Conservation (phyloP, 1,140 invertebrate genomes). For the Hypothenemus hampei region DNA sequence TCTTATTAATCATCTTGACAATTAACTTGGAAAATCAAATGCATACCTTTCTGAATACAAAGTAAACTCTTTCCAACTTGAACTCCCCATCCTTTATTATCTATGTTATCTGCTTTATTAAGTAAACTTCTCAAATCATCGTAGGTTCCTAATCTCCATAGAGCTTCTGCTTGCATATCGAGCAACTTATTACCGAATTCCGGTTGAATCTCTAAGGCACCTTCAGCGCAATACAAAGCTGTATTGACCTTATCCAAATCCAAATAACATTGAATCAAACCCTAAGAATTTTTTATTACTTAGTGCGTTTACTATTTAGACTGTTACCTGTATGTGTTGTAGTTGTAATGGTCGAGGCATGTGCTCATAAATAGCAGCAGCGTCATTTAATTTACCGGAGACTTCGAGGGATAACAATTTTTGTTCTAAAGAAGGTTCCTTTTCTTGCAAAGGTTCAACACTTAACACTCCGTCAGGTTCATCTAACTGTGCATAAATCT, state of each 20-base stretch:
- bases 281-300: slow-evolving; percentile 35
- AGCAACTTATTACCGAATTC: slow-evolving; percentile 49
- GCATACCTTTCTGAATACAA: slow-evolving; percentile 49
- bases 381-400: slow-evolving; percentile 67
- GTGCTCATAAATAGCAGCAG: slow-evolving; percentile 70
- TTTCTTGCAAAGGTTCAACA: slow-evolving; percentile 57
- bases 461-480: slow-evolving; percentile 73
- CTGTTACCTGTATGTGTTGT: slow-evolving; percentile 50
- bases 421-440: slow-evolving; percentile 63
- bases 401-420: slow-evolving; percentile 68
- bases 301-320: neutral
- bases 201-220: slow-evolving; percentile 48
- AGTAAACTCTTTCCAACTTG: slow-evolving; percentile 58
- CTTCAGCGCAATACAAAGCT: slow-evolving; percentile 62
- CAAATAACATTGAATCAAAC: slow-evolving; percentile 70
- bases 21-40: no score
- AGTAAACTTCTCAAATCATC: slow-evolving; percentile 65
- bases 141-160: slow-evolving; percentile 83
- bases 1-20: no score
- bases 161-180: slow-evolving; percentile 73
- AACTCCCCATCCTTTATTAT: slow-evolving; percentile 55
- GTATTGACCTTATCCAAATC: slow-evolving; percentile 72
- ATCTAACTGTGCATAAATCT: slow-evolving; percentile 68
- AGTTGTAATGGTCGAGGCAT: slow-evolving; percentile 56
- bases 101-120: slow-evolving; percentile 48